Conservation (phyloP, 1,140 invertebrate genomes). For the Brachionus rubens region DNA sequence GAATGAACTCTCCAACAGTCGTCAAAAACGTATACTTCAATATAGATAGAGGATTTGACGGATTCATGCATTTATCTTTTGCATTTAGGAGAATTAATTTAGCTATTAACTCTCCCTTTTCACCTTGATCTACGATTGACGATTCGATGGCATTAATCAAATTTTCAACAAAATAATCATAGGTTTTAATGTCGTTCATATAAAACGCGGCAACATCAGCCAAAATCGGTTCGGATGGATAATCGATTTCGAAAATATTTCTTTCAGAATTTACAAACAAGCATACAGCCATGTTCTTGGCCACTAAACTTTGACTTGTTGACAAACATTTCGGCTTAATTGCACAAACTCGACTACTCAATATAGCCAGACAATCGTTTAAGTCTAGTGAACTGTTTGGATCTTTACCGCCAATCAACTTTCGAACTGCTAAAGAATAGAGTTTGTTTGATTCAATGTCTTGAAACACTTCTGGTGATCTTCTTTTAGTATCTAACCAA, state of each 20-base stretch:
- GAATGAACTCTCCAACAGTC: background rate
- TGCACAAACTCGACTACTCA: background rate
- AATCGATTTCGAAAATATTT: background rate
- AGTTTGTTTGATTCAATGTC: background rate
- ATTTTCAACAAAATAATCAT: background rate
- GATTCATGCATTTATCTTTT: background rate
- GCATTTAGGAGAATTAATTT: background rate
- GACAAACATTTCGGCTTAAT: background rate
- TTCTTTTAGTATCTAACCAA: background rate
- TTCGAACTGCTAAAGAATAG: background rate
- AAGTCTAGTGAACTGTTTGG: background rate
- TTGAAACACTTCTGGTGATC: background rate
- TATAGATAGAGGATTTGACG: background rate
- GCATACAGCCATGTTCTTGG: background rate
- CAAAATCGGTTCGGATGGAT: background rate
- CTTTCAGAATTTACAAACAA: background rate
- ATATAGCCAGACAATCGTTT: background rate
- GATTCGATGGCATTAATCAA: background rate
- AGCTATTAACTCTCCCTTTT: background rate
- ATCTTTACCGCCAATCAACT: background rate
- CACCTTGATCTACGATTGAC: background rate
- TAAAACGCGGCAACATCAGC: background rate
- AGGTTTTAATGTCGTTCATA: background rate
- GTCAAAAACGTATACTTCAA: background rate
- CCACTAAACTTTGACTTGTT: background rate